Conservation (phyloP, 2,113 vertebrate species). For the Chloebia gouldiae region DNA sequence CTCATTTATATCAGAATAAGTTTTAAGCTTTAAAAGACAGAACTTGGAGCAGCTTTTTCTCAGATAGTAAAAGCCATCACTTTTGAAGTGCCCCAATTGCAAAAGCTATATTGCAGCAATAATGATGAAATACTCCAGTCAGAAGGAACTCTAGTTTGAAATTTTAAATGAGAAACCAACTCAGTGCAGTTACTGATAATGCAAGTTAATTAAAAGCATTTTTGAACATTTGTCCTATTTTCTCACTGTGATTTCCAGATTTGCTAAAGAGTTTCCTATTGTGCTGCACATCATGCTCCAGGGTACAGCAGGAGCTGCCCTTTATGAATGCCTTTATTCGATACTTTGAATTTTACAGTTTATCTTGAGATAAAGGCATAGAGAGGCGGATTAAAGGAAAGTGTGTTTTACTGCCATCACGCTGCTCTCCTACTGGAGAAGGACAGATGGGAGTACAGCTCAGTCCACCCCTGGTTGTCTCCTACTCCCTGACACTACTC, state of each 20-base stretch:
- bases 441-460: neutral
- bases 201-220: slow-evolving; percentile 51
- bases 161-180: slow-evolving; percentile 52
- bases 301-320: neutral
- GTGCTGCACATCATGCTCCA: neutral
- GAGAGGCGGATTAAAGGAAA: neutral
- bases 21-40: slow-evolving; percentile 20
- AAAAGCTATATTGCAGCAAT: slow-evolving; percentile 33
- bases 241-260: slow-evolving; percentile 3
- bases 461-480: neutral
- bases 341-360: slow-evolving; percentile 4
- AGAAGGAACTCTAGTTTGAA: slow-evolving; percentile 32
- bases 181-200: slow-evolving; percentile 46
- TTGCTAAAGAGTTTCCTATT: neutral
- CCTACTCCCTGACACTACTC: neutral
- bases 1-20: neutral
- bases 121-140: slow-evolving; percentile 22
- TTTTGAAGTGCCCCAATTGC: slow-evolving; percentile 19
- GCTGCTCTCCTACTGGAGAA: neutral
- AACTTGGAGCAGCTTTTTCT: neutral
- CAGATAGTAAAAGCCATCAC: slow-evolving; percentile 13
- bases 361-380: neutral
- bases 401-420: neutral
- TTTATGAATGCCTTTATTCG: neutral
- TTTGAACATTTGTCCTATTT: slow-evolving; percentile 42